phyloP scores from a whole-genome alignment of 2,888 invertebrate species.

The Amphipoea lucens region DNA sequence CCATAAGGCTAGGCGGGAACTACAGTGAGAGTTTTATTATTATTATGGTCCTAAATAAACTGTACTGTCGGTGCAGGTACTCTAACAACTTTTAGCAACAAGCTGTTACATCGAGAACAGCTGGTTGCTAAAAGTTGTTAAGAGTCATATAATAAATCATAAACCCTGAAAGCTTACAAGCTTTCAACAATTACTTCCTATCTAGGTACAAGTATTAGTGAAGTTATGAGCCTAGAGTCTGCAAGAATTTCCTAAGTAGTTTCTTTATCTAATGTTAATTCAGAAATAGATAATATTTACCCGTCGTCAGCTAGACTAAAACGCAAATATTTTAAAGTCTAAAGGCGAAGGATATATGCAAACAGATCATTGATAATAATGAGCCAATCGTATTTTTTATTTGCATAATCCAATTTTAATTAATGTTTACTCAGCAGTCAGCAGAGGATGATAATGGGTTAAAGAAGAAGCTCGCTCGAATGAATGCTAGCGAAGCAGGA shows the following conservation, averaged over 20 bases:
- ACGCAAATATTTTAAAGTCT: constrained; percentile 15
- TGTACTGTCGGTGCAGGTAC: background rate
- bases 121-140: background rate
- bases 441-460: too few relatives aligned
- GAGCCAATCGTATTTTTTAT: background rate
- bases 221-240: background rate
- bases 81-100: too few relatives aligned
- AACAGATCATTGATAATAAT: background rate
- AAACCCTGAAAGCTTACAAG: constrained; percentile 13
- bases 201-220: background rate
- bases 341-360: constrained; percentile 14
- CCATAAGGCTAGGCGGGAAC: background rate
- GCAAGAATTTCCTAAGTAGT: background rate
- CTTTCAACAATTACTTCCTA: constrained; percentile 6
- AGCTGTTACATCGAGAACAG: too few relatives aligned
- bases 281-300: constrained; percentile 13
- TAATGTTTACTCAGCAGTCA: too few relatives aligned
- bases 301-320: constrained; percentile 16
- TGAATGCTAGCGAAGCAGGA: background rate
- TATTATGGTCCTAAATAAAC: background rate
- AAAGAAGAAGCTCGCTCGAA: background rate
- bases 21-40: background rate
- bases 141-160: background rate
- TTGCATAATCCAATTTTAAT: background rate
- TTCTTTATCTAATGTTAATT: background rate